A percentile compares a stretch with the other conserved stretches of the same genome.
phyloP scores from a whole-genome alignment of 2,888 invertebrate species.

The Gerris lacustris region DNA sequence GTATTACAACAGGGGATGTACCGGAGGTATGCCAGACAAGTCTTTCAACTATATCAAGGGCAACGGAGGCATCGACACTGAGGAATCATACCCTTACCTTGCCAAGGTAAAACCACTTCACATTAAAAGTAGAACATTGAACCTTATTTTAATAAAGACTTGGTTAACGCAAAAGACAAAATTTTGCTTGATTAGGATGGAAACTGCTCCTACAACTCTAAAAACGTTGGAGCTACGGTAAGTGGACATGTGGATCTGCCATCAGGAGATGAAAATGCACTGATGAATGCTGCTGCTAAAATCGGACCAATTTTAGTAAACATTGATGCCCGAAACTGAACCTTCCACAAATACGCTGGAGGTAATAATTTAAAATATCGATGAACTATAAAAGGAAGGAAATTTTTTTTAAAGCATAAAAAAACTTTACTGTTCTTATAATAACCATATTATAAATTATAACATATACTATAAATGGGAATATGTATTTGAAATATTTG shows the following conservation, averaged over 20 bases:
- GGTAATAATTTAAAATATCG: not conserved
- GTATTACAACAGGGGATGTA: conserved; percentile 82
- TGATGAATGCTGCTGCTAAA: not conserved
- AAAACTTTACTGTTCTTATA: no score
- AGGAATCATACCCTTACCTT: conserved; percentile 74
- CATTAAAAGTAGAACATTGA: not conserved
- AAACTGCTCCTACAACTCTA: not conserved
- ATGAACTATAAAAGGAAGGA: no score
- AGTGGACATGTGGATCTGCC: not conserved
- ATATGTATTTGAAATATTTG: no score
- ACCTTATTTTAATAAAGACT: not conserved
- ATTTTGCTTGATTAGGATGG: not conserved
- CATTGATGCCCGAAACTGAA: not conserved
- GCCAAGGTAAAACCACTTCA: conserved; percentile 40
- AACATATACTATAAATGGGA: no score
- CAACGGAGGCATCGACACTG: conserved; percentile 80
- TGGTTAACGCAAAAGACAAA: not conserved
- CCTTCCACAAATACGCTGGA: not conserved
- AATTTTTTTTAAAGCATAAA: no score
- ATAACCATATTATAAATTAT: no score
- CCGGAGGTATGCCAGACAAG: conserved; percentile 70
- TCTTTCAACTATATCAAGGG: conserved; percentile 73
- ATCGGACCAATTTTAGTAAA: not conserved
- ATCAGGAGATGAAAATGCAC: not conserved
- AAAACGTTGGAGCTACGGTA: not conserved